phyloP scores from a whole-genome alignment of 2,888 invertebrate genomes.

The Calephelis perditalis region DNA sequence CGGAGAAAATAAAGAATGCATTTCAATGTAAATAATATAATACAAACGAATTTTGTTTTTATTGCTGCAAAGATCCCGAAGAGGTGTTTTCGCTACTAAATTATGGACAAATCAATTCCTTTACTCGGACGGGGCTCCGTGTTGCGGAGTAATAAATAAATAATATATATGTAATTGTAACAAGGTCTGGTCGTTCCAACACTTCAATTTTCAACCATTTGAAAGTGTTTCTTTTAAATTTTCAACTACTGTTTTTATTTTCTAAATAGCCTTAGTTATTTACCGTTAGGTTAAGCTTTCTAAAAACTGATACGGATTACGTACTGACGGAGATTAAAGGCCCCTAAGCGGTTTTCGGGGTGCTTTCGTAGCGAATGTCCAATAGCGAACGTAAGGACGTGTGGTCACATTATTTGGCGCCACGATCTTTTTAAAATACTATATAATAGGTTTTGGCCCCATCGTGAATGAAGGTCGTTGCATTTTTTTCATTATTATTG shows the following conservation, averaged over 20 bases:
- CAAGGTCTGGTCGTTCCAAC: conserved; percentile 40
- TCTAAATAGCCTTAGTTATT: not conserved
- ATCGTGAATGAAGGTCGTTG: no score
- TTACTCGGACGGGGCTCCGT: conserved; percentile 54
- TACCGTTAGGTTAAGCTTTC: no score
- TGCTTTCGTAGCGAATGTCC: no score
- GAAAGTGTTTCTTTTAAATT: conserved; percentile 14
- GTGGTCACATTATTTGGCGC: no score
- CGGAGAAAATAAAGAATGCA: conserved; percentile 35
- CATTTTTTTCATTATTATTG: no score
- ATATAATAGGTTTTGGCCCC: no score
- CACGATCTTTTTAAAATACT: no score
- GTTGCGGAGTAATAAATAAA: conserved; percentile 67
- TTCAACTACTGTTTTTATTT: not conserved
- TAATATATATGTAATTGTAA: conserved; percentile 74
- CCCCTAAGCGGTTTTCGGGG: no score
- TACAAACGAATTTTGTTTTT: conserved; percentile 72
- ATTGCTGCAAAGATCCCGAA: conserved; percentile 59
- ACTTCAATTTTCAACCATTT: conserved; percentile 33
- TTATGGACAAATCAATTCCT: conserved; percentile 78
- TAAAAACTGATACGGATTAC: no score
- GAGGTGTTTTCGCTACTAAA: conserved; percentile 72
- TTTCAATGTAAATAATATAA: conserved; percentile 65
- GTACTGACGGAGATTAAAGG: no score
- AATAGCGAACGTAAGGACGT: no score